Conservation (phyloP, 2,797 vertebrate species). For the Cynodonichthys magdalenae region DNA sequence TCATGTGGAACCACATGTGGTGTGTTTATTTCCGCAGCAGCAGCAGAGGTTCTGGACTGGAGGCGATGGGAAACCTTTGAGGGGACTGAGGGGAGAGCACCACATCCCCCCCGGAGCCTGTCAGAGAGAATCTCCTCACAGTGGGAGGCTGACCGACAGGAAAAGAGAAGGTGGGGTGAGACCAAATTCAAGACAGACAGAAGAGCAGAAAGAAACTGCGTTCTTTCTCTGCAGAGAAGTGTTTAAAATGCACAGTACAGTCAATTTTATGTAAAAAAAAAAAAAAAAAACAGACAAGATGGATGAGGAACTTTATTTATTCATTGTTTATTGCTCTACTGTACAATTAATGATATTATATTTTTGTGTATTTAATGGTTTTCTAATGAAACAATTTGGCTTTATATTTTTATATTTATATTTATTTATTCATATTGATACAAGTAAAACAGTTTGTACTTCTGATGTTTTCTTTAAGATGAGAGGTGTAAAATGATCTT, state of each 20-base stretch:
- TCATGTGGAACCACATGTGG: constrained; percentile 26
- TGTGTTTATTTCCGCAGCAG: constrained; percentile 22
- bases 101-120: constrained; percentile 27
- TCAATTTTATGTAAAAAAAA: constrained; percentile 13
- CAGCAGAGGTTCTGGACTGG: constrained; percentile 27
- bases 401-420: too few species aligned
- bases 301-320: too few species aligned
- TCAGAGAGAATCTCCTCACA: constrained; percentile 42
- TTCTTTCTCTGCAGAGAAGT: constrained; percentile 9
- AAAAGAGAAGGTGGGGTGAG: constrained; percentile 20
- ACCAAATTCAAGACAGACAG: constrained; percentile 25
- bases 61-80: constrained; percentile 29
- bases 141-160: constrained; percentile 35
- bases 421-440: too few species aligned
- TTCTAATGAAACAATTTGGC: too few species aligned
- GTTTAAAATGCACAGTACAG: neutral
- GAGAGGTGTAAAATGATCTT: too few species aligned
- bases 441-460: too few species aligned
- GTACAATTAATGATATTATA: too few species aligned
- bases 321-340: too few species aligned
- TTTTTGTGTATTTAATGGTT: too few species aligned
- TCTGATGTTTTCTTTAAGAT: too few species aligned
- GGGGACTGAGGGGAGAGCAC: constrained; percentile 9
- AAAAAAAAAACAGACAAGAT: too few species aligned
- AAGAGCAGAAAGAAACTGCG: constrained; percentile 30